phyloP scores from a whole-genome alignment of 1,140 invertebrate genomes.

The Sarcophaga bullata region DNA sequence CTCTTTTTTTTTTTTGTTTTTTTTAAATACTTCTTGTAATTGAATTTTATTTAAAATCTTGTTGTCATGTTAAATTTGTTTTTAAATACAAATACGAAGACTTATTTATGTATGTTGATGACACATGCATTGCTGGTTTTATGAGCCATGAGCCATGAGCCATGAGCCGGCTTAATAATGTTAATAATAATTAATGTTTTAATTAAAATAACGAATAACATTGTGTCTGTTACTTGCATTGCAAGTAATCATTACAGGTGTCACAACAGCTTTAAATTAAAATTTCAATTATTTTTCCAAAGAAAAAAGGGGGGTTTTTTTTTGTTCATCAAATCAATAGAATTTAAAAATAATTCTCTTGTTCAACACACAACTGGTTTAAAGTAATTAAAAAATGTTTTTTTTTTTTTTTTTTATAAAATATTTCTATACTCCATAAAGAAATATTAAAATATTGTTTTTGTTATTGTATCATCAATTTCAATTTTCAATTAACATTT shows the following conservation, averaged over 20 bases:
- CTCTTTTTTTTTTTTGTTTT: background rate
- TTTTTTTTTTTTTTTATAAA: too few species aligned
- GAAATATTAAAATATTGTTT: too few species aligned
- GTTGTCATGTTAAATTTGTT: background rate
- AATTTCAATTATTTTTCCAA: background rate
- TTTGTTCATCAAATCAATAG: too few species aligned
- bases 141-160: background rate
- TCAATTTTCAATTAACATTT: too few species aligned
- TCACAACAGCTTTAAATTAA: slow-evolving; percentile 37
- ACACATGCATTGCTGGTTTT: background rate
- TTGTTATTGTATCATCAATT: too few species aligned
- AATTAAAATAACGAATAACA: slow-evolving; percentile 9
- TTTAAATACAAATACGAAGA: background rate
- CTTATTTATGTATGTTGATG: background rate
- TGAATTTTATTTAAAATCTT: slow-evolving; percentile 14
- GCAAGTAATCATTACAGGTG: slow-evolving; percentile 8
- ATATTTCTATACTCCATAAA: too few species aligned
- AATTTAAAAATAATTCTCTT: too few species aligned
- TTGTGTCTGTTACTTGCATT: background rate
- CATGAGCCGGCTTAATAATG: background rate
- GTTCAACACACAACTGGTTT: too few species aligned
- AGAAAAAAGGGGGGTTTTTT: too few species aligned
- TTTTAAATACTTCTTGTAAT: slow-evolving; percentile 1
- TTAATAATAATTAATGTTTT: slow-evolving; percentile 24
- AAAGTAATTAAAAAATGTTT: too few species aligned